phyloP scores from a whole-genome alignment of 2,113 vertebrate species.

The Apteryx mantelli region DNA sequence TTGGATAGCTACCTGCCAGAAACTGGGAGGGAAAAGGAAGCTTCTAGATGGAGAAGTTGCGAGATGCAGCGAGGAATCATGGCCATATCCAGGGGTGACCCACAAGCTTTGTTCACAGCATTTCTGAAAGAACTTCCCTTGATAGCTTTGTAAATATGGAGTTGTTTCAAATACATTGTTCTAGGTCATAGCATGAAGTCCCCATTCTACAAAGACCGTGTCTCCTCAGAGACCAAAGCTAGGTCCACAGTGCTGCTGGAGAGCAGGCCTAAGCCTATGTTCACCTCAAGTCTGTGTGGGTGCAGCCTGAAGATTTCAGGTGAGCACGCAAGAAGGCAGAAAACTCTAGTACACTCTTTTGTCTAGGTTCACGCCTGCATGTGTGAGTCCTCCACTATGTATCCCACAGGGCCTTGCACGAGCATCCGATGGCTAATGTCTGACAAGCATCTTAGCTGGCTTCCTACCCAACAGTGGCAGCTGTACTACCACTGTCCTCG shows the following conservation, averaged over 20 bases:
- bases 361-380: background rate
- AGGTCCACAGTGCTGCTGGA: background rate
- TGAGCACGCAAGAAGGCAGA: background rate
- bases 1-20: background rate
- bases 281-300: background rate
- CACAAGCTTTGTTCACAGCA: background rate
- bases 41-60: background rate
- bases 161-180: background rate
- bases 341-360: background rate
- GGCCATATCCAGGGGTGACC: background rate
- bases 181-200: background rate
- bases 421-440: background rate
- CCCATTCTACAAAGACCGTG: background rate
- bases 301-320: background rate
- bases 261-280: accelerated
- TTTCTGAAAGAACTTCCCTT: background rate
- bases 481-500: background rate
- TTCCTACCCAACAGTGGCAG: background rate
- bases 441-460: background rate
- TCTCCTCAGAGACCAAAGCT: background rate
- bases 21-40: background rate
- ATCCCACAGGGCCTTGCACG: background rate
- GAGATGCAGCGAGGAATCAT: background rate
- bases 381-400: background rate
- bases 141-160: background rate